Base-by-base conservation (phyloP, 1,140 invertebrate species). In the Lepidurus couesii region DNA sequence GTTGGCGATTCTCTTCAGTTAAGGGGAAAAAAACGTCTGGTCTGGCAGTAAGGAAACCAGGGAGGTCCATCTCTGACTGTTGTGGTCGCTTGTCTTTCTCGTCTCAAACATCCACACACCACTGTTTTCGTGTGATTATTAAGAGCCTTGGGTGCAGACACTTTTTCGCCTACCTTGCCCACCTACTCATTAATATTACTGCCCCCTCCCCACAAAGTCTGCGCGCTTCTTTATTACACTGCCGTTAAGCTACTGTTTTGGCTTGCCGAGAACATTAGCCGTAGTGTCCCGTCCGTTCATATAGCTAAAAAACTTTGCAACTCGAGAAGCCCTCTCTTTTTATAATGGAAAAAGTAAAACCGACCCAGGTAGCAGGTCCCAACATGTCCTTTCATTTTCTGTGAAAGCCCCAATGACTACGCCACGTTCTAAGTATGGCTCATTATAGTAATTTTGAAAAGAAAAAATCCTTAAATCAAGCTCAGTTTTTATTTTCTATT, bases 121-220 rank as follows among this genome's bases (percentile, higher is more conserved):
- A 26, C 26, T 26, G 26, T 26, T 26, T 26, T 26, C 26, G 26
- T 26, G 47, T 13, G 47, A 65, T 65, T 13, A 65, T 65, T 65
- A 65, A 7, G 47, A 65, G 47, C 6, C 47, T 65, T 65, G 47
- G 47, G 47, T 65, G 47, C 47, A n/a, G 13, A 65, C 47, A 65
- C 8, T 13, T 65, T 65, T 13, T 65, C 21, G 47, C 47, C 21
- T 65, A 3, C 21, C 13, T 21, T 65, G 47, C 47, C 47, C 47
- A 65, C 47, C 47, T 65, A 65, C 47, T 21, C 47, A 65, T 65
- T 65, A 65, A 65, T 65, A 65, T 65, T n/a, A 13, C 11, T 21
- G 21, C 13, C 13, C 13, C 13, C 13, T 65, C 3, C 13, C 47
- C 47, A 65, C 13, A 65, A 13, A 21, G 13, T 65, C 21, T 65